Conservation (phyloP, 2,797 vertebrate species). For the Sandelia bainsii region DNA sequence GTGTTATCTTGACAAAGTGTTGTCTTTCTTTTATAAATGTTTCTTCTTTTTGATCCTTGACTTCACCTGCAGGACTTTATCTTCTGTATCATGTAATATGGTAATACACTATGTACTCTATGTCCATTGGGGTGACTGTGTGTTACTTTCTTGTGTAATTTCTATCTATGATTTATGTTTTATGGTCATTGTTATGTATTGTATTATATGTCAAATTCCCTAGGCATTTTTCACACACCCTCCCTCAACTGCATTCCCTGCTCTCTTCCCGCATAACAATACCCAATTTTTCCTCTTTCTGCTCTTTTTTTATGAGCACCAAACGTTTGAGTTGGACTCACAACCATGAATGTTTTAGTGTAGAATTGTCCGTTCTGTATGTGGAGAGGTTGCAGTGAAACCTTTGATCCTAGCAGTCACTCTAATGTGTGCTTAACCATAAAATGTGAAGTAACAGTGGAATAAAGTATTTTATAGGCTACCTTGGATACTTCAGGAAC, state of each 20-base stretch:
- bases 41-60: not conserved
- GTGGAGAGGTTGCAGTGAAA: constrained; percentile 18
- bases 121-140: not conserved
- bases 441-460: constrained; percentile 8
- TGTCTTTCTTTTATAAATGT: not conserved
- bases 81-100: not conserved
- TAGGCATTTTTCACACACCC: not conserved
- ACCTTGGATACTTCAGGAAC: not conserved
- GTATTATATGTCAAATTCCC: not conserved
- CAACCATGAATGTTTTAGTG: constrained; percentile 9
- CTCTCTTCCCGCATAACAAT: not conserved
- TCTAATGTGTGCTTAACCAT: not conserved
- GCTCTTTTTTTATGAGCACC: constrained; percentile 3
- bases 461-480: not conserved
- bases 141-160: too few species aligned
- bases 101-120: not conserved
- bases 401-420: not conserved
- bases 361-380: not conserved
- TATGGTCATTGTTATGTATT: not conserved
- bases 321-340: not conserved
- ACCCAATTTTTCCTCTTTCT: not conserved
- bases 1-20: not conserved
- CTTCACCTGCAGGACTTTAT: not conserved
- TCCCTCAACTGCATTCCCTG: not conserved
- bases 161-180: too few species aligned